Evolutionary conservation across 1,140 invertebrate genomes (phyloP).

Genomic region (Drosophila ercepeae): DNA sequence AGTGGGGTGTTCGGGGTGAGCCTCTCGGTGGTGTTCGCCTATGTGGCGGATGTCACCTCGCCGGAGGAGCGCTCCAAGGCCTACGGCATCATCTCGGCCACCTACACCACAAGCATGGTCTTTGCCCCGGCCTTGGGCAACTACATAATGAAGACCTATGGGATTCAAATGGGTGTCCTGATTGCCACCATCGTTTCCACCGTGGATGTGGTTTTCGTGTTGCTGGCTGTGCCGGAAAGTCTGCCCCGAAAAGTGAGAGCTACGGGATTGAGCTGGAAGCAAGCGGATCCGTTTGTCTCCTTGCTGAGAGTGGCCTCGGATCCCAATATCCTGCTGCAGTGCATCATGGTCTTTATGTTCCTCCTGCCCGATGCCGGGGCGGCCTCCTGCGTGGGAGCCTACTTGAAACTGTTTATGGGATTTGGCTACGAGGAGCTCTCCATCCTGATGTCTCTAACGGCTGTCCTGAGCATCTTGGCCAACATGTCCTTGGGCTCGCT

Average conservation of each 20-base stretch:
- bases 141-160: constrained; percentile 94
- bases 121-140: constrained; percentile 98
- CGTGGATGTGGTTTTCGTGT: constrained; percentile 98
- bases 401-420: constrained; percentile 98
- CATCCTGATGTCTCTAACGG: constrained; percentile 98
- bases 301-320: constrained; percentile 96
- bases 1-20: constrained; percentile 99
- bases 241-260: constrained; percentile 95
- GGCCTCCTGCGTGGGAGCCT: constrained; percentile 99
- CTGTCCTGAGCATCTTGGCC: constrained; percentile 96
- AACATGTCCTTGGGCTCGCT: constrained; percentile 95
- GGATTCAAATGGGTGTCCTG: constrained; percentile 96
- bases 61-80: constrained; percentile 97
- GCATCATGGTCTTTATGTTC: constrained; percentile 98
- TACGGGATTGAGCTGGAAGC: constrained; percentile 94
- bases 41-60: constrained; percentile 99
- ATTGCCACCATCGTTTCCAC: constrained; percentile 96
- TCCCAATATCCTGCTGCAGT: constrained; percentile 97
- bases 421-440: constrained; percentile 97
- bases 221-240: constrained; percentile 98
- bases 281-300: constrained; percentile 98
- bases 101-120: constrained; percentile 98
- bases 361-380: constrained; percentile 99
- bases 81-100: constrained; percentile 99
- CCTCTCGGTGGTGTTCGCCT: constrained; percentile 99